Evolutionary conservation across 2,113 vertebrate species (phyloP), one percentile per base, ranked within the genome.

Genomic region (Cepphus grylle): DNA sequence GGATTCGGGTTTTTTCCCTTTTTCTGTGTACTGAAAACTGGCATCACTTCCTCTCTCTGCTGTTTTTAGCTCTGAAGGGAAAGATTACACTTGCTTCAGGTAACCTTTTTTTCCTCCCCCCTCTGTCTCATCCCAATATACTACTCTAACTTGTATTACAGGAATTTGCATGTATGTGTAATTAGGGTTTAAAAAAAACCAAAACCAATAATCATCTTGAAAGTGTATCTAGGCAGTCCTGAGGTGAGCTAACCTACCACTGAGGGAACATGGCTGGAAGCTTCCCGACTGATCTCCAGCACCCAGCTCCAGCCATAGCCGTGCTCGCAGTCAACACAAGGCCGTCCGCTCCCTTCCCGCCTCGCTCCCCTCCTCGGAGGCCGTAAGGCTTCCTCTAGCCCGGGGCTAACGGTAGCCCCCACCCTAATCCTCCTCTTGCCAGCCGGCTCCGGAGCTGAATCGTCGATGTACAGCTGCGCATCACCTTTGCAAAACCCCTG

Each of bases 191-290:
- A 27, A n/a, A n/a, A 9, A 2, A 25, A 52, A 20, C 15, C 6
- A 40, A 40, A 40, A 40, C 10, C 43, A 45, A 19, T 45, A 45
- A 45, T 45, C 17, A n/a, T 49, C 25, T 55, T 8, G 1, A 8
- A 34, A 29, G 16, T 0, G 4, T 6, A 1, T 2, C 4, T 2
- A 5, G 3, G 12, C 20, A 10, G 29, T 1, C 6, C 42, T 18
- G 50, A 55, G 40, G 29, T 9, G 45, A 69, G 26, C 14, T 3
- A 15, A 4, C n/a, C 18, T 15, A 15, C 30, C 22, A 2, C 34
- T 17, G 42, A 40, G 56, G 42, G 25, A 65, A 65, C 8, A 15
- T 1, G 70, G 40, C 45, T 25, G 3, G 5, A 2, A 22, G 12
- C 0, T 20, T 30, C 32, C 38, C 7, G 27, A 2, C 13, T 22